Evolutionary conservation across 2,888 invertebrate species (phyloP).

Genomic region (Tetranychus piercei): DNA sequence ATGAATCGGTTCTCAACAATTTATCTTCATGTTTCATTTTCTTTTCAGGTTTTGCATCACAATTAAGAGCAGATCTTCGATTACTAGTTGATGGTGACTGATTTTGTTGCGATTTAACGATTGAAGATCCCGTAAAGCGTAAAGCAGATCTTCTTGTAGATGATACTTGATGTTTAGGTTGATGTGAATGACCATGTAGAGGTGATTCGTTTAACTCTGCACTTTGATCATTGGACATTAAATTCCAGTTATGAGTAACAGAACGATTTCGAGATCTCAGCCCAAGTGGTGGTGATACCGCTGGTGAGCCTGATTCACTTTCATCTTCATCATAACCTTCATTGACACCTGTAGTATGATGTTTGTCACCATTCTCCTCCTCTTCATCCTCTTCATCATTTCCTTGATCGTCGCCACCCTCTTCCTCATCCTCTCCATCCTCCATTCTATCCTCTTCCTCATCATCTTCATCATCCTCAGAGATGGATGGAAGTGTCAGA

Average conservation of each 20-base stretch:
- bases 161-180: background rate
- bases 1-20: background rate
- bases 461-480: constrained; percentile 76
- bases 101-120: background rate
- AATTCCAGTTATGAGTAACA: background rate
- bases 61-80: too few relatives aligned
- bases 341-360: background rate
- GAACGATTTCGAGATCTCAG: background rate
- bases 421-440: constrained; percentile 43
- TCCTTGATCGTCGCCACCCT: constrained; percentile 47
- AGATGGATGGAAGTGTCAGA: constrained; percentile 71
- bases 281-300: background rate
- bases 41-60: background rate
- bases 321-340: constrained; percentile 26
- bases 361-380: background rate
- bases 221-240: background rate
- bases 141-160: background rate
- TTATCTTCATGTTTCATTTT: background rate
- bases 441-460: constrained; percentile 52
- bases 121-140: background rate
- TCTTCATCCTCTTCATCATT: constrained; percentile 46
- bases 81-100: background rate
- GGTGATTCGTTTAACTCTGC: background rate
- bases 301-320: constrained; percentile 10
- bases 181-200: background rate